phyloP scores from a whole-genome alignment of 1,140 invertebrate species.

The Lethrus apterus region DNA sequence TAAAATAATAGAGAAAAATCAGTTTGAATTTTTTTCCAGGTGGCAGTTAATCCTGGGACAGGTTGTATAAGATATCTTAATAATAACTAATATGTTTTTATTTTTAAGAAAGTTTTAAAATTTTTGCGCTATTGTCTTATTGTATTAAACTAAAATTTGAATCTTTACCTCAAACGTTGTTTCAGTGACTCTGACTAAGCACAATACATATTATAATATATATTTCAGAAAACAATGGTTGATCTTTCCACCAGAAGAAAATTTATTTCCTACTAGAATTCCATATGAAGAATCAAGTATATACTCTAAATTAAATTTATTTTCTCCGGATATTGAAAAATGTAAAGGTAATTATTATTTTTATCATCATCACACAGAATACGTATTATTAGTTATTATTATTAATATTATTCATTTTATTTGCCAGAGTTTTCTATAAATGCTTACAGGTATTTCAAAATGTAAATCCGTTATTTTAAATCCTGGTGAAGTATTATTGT shows the following conservation, averaged over 20 bases:
- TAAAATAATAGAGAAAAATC: too few relatives aligned
- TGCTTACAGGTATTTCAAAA: constrained; percentile 41
- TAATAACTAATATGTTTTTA: too few relatives aligned
- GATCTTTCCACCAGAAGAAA: constrained; percentile 76
- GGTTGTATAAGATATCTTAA: too few relatives aligned
- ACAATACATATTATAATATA: not conserved
- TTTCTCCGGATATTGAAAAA: constrained; percentile 45
- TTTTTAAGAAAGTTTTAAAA: too few relatives aligned
- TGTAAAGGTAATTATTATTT: constrained; percentile 26
- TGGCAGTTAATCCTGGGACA: too few relatives aligned
- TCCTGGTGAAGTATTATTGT: constrained; percentile 79
- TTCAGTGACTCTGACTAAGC: not conserved
- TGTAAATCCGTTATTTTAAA: constrained; percentile 59
- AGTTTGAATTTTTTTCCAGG: too few relatives aligned
- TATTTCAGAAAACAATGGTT: constrained; percentile 81
- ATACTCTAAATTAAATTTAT: constrained; percentile 80
- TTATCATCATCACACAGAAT: too few relatives aligned
- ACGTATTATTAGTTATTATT: too few relatives aligned
- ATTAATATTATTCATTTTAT: too few relatives aligned
- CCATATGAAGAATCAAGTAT: constrained; percentile 97
- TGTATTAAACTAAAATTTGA: constrained; percentile 14
- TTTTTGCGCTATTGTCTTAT: too few relatives aligned
- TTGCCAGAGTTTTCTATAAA: not conserved
- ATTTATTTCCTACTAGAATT: constrained; percentile 73
- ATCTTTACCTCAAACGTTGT: constrained; percentile 22